Evolutionary conservation across 2,113 vertebrate species (phyloP).

Genomic region (Gila orcuttii): DNA sequence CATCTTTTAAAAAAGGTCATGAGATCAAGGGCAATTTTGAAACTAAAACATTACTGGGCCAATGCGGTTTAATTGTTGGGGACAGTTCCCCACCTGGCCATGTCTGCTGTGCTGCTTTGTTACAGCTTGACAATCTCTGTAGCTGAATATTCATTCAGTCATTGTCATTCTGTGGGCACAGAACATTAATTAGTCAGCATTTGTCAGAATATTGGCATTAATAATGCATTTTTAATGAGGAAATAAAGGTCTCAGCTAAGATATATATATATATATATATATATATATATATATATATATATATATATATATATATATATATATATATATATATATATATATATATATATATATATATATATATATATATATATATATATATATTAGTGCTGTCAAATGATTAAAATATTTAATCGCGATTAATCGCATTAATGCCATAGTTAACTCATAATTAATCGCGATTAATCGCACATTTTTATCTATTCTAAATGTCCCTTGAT

Average conservation of each 20-base stretch:
- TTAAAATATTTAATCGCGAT: too few species aligned
- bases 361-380: too few species aligned
- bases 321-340: too few species aligned
- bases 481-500: too few species aligned
- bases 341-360: too few species aligned
- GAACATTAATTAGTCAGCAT: constrained; percentile 37
- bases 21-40: constrained; percentile 47
- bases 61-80: constrained; percentile 44
- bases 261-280: not conserved
- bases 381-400: too few species aligned
- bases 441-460: too few species aligned
- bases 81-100: constrained; percentile 43
- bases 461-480: too few species aligned
- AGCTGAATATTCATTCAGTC: not conserved
- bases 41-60: constrained; percentile 46
- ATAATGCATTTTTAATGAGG: constrained; percentile 32
- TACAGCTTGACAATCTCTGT: not conserved
- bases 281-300: too few species aligned
- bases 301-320: too few species aligned
- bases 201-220: constrained; percentile 23
- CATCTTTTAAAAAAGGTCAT: constrained; percentile 28
- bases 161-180: constrained; percentile 12
- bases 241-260: constrained; percentile 14
- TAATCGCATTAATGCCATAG: too few species aligned
- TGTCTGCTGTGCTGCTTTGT: not conserved